These are phyloP conservation scores for Rhabdomys dilectus DNA, from an alignment of 2,113 vertebrate genomes.

Conservation along the genomic window DNA sequence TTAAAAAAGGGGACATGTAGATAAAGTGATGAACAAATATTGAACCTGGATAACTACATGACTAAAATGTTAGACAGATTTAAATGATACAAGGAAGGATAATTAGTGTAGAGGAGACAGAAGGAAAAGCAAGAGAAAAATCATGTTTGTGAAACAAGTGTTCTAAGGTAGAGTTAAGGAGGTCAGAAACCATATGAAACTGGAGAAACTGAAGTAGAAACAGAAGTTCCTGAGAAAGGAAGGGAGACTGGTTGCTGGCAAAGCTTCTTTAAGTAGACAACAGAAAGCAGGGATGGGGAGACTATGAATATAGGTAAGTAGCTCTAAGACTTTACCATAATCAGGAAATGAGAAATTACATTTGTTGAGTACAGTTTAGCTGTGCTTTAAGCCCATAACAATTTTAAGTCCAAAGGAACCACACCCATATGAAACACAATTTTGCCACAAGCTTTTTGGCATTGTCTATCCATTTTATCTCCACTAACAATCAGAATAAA, in stretches of 20 bases:
- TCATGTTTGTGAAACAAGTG: background rate
- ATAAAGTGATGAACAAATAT: background rate
- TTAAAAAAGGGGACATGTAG: background rate
- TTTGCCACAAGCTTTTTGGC: background rate
- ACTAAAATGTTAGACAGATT: background rate
- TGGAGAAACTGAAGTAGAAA: background rate
- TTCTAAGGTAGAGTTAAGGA: background rate
- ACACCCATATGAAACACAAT: background rate
- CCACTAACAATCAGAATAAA: background rate
- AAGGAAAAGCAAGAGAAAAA: background rate
- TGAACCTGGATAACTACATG: background rate
- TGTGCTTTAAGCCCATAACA: constrained; percentile 21
- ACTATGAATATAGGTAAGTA: background rate
- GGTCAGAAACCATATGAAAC: background rate
- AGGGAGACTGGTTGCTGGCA: background rate
- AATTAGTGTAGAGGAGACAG: background rate
- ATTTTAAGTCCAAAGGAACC: background rate
- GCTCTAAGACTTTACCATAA: constrained; percentile 6
- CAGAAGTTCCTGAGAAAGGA: constrained; percentile 1
- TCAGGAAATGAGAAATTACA: background rate
- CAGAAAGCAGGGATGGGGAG: background rate
- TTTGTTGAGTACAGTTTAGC: background rate
- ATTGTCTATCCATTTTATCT: background rate
- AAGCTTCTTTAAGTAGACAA: background rate
- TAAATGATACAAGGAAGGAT: background rate